Percentiles rank a stretch among this genome's conserved stretches.
Conservation (phyloP, 2,797 vertebrate genomes). For the Poecile montanus region DNA sequence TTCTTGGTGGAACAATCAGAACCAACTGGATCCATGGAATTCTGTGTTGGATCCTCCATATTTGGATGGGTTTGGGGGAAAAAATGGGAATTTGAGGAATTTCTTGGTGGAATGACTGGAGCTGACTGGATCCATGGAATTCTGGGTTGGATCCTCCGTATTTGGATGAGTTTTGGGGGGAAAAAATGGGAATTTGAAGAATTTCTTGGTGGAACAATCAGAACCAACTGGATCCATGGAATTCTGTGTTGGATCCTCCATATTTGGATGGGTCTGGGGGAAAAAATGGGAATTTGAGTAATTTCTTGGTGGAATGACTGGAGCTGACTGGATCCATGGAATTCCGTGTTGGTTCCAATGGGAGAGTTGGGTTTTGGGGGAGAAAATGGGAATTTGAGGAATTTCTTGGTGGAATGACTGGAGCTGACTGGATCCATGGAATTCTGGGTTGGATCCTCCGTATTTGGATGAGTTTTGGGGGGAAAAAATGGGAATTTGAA, state of each 20-base stretch:
- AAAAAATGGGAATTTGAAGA: neutral
- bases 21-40: too few relatives aligned
- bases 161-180: too few relatives aligned
- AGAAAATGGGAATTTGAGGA: neutral
- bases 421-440: neutral
- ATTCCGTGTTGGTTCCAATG: neutral
- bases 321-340: neutral
- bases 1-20: neutral
- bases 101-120: too few relatives aligned
- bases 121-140: too few relatives aligned
- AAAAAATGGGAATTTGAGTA: neutral
- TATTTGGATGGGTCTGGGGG: too few relatives aligned
- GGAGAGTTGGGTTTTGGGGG: neutral
- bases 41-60: too few relatives aligned
- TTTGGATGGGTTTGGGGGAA: too few relatives aligned
- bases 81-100: too few relatives aligned
- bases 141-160: too few relatives aligned
- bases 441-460: neutral
- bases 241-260: too few relatives aligned
- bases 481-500: neutral
- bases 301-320: neutral
- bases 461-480: accelerated
- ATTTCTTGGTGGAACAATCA: neutral
- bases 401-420: neutral
- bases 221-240: neutral